Evolutionary conservation across 2,888 invertebrate genomes (phyloP).

Genomic region (Eretmocerus hayati): DNA sequence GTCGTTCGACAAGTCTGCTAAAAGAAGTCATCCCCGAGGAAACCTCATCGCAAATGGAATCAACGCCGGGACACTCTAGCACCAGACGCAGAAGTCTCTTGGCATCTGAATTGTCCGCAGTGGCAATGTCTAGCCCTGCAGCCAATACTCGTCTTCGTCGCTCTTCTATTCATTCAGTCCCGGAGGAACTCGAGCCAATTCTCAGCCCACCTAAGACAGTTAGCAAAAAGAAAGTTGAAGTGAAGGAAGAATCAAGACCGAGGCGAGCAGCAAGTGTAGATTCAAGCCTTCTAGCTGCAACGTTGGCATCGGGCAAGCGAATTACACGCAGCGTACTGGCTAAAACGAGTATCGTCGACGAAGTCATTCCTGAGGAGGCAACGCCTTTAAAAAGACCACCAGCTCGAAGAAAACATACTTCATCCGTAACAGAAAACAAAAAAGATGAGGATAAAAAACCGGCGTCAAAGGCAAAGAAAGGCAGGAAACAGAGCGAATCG

Average conservation of each 20-base stretch:
- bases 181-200: conserved; percentile 34
- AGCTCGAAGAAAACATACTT: conserved; percentile 26
- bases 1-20: conserved; percentile 26
- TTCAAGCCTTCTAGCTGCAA: conserved; percentile 9
- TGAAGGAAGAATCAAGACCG: conserved; percentile 1
- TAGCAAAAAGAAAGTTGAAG: no score
- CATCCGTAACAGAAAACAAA: conserved; percentile 16
- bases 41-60: conserved; percentile 5
- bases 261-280: conserved; percentile 37
- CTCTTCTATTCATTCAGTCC: conserved; percentile 33
- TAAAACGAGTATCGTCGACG: conserved; percentile 19
- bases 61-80: conserved; percentile 3
- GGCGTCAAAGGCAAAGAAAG: conserved; percentile 19
- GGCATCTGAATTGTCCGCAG: background rate
- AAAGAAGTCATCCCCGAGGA: conserved; percentile 30
- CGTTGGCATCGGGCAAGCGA: conserved; percentile 24
- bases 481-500: conserved; percentile 26
- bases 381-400: conserved; percentile 18
- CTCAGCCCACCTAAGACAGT: conserved; percentile 10
- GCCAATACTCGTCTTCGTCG: conserved; percentile 30
- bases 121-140: conserved; percentile 22
- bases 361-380: conserved; percentile 13
- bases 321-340: conserved; percentile 26
- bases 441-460: conserved; percentile 17
- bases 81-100: background rate